Base-by-base conservation (phyloP, 1,140 invertebrate species). In the Drosophila sturtevanti region DNA sequence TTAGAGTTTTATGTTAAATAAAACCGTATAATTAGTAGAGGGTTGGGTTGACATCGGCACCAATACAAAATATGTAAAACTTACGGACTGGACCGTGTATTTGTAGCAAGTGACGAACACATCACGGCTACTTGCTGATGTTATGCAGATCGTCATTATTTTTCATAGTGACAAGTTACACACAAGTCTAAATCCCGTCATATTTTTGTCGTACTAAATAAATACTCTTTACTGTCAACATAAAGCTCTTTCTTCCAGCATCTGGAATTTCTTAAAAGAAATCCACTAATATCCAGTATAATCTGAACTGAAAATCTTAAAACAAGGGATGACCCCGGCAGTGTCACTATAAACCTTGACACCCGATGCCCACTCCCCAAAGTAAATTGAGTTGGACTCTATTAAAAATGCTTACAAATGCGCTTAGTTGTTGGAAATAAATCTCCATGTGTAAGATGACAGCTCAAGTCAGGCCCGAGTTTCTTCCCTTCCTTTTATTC, bases 381-480 rank as follows among this genome's bases (percentile, higher is more conserved):
- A 18, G 4, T 21, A n/a, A 48, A 21, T 10, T 48, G 16, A 48
- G 16, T 48, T 56, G 54, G 81, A 78, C 81, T 81, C 82, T 87
- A 87, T 86, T 86, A 87, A 86, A 86, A 86, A 87, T 86, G 78
- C 82, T 71, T 78, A 69, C 70, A 87, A 86, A 87, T 86, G 82
- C 81, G 82, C 82, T 86, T 86, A 87, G 65, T 67, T 66, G 48
- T 44, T 74, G 67, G 61, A 81, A 87, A 87, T 87, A 87, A 87
- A 86, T 85, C 81, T 85, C 81, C 81, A 86, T 85, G 81, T 77
- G 81, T 78, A 76, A 81, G 81, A 69, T 86, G 81, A 84, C 81
- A 84, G 77, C 60, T 70, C 56, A 51, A 44, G 38, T 54, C 11
- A 44, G 34, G 7, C 24, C 51, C 6, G 18, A n/a, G 10, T 63